A percentile compares a stretch with the other conserved stretches of the same genome.
These are phyloP conservation scores for Sminthurides aquaticus DNA, from an alignment of 2,888 invertebrate species.

Conservation along the genomic window DNA sequence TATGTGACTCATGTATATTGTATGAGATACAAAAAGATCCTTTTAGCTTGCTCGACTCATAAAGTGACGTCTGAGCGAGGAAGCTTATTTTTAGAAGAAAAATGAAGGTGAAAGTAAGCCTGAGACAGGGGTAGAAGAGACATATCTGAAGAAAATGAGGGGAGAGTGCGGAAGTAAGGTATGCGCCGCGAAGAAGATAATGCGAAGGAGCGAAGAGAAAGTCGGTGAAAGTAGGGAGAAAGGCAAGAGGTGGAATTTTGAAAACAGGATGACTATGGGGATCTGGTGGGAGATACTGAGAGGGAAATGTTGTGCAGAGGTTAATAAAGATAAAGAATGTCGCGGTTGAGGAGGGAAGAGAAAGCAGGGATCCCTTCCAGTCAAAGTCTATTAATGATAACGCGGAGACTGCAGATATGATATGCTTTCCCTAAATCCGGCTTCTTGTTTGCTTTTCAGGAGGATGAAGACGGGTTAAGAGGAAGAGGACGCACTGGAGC, in stretches of 20 bases:
- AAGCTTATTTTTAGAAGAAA: not conserved
- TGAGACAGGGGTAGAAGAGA: too few relatives aligned
- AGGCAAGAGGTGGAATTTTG: not conserved
- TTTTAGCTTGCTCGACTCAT: not conserved
- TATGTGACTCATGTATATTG: not conserved
- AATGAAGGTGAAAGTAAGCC: too few relatives aligned
- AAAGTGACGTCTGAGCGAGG: not conserved
- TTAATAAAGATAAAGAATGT: not conserved
- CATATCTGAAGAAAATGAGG: too few relatives aligned
- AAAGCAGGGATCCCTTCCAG: too few relatives aligned
- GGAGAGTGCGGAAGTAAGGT: too few relatives aligned
- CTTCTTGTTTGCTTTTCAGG: too few relatives aligned
- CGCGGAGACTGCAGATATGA: too few relatives aligned
- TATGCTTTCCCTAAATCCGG: too few relatives aligned
- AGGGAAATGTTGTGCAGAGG: not conserved
- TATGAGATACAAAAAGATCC: not conserved
- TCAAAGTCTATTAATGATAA: too few relatives aligned
- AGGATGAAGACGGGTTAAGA: slow-evolving; percentile 27
- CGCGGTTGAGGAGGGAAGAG: not conserved
- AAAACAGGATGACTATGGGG: not conserved
- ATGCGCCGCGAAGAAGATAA: too few relatives aligned
- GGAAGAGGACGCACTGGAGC: not conserved
- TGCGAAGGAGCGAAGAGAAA: too few relatives aligned
- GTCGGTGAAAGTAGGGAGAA: too few relatives aligned
- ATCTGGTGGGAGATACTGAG: not conserved